Evolutionary conservation across 1,140 invertebrate genomes (phyloP), one percentile per base, ranked within the genome.

Genomic region (Notospermus geniculatus): DNA sequence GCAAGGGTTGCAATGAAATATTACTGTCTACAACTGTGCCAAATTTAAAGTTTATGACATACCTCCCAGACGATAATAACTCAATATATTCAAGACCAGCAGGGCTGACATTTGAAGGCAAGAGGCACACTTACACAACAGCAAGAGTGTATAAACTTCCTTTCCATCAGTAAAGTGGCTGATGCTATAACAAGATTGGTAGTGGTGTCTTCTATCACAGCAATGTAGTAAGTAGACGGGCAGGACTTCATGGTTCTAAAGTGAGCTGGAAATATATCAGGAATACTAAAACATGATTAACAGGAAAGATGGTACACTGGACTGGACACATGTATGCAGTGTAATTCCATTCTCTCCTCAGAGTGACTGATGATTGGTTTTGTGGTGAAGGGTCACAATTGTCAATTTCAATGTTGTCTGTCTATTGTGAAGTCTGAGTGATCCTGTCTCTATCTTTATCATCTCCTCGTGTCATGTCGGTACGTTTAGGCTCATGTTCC

Each of bases 121-220:
- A 17, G 27, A 36, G 55, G 46, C 27, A 64, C 82, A 71, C 84
- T 80, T 86, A 93, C 91, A 82, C 89, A 72, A n/a, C 87, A 87
- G 79, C 84, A 88, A 72, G 88, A 87, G 70, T 93, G 90, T 74
- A 98, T 95, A 79, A 98, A 98, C 70, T 93, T 89, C 73, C 92
- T 88, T 70, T 98, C 96, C 0, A 91, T 85, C n/a, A 93, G 86
- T 75, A 98, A 88, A 1, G 95, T 92, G 60, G 93, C 90, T 60
- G 92, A 87, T 36, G 87, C 93, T 66, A 98, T 90, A 27, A 98
- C 84, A 80, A 88, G 86, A 25, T 85, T 84, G 56, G 83, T 86
- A 39, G 86, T 84, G 17, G 65, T 64, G 77, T 99, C 94, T 84
- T 98, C 95, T 66, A 98, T 88, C 0, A 99, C 92, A 27, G 90